Percentiles rank a stretch among this genome's conserved stretches.
Evolutionary conservation across 2,113 vertebrate species (phyloP).

Genomic region (Nibea coibor): DNA sequence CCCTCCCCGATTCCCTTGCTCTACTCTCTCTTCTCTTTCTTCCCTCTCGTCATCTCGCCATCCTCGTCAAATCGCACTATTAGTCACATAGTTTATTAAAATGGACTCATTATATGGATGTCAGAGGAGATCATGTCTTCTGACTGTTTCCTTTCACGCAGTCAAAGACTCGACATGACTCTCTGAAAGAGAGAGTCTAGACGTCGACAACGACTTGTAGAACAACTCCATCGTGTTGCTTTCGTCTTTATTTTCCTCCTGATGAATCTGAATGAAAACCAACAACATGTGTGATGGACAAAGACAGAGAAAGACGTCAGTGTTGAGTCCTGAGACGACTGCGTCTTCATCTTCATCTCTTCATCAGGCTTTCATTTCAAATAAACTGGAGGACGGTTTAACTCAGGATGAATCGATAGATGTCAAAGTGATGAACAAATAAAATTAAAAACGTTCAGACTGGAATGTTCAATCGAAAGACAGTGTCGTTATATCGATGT

Average conservation of each 20-base stretch:
- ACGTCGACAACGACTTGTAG: conserved; percentile 9
- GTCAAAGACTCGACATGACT: conserved; percentile 44
- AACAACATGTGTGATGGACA: not conserved
- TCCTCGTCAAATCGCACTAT: conserved; percentile 73
- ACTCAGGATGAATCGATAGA: not conserved
- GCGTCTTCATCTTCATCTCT: not conserved
- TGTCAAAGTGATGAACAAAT: conserved; percentile 8
- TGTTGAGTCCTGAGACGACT: not conserved
- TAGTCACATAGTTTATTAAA: conserved; percentile 78
- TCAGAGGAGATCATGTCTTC: conserved; percentile 71
- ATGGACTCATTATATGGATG: conserved; percentile 73
- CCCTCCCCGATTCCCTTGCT: conserved; percentile 11
- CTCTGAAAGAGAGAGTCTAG: conserved; percentile 39
- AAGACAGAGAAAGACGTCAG: not conserved
- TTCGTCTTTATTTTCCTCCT: not conserved
- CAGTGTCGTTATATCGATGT: not conserved
- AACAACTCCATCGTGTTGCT: conserved; percentile 25
- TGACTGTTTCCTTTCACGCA: conserved; percentile 55
- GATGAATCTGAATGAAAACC: conserved; percentile 9
- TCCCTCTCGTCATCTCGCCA: conserved; percentile 53
- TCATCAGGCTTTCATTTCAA: no score
- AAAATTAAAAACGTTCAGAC: not conserved
- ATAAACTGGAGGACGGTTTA: no score
- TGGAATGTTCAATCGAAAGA: not conserved
- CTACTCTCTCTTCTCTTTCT: conserved; percentile 21